phyloP scores from a whole-genome alignment of 1,140 invertebrate genomes.

The Calephelis virginiensis region DNA sequence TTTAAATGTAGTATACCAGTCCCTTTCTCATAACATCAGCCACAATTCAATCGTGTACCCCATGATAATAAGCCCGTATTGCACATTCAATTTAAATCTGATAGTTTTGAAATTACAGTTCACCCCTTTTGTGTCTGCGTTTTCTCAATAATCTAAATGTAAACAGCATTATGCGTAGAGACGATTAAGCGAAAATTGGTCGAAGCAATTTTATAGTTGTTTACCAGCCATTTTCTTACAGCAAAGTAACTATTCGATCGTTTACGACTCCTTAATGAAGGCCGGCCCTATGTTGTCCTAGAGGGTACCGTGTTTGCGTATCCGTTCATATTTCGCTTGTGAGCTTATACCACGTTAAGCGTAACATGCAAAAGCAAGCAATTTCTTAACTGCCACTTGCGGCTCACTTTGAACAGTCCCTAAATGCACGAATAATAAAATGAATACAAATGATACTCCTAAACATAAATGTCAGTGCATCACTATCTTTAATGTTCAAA shows the following conservation, averaged over 20 bases:
- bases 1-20: no score
- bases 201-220: constrained; percentile 40
- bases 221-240: constrained; percentile 41
- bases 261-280: constrained; percentile 64
- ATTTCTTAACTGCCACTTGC: constrained; percentile 12
- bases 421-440: background rate
- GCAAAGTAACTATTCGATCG: constrained; percentile 56
- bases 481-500: no score
- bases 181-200: constrained; percentile 28
- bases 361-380: constrained; percentile 39
- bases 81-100: no score
- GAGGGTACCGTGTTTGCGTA: constrained; percentile 42
- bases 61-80: no score
- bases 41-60: no score
- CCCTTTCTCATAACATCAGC: no score
- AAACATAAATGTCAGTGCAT: no score
- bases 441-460: constrained; percentile 1
- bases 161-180: constrained; percentile 3
- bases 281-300: constrained; percentile 44
- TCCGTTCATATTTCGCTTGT: constrained; percentile 48
- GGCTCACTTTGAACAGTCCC: constrained; percentile 1
- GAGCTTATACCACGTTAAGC: constrained; percentile 31
- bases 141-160: background rate
- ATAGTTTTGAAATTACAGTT: no score
- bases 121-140: background rate